Percentiles rank a stretch among this genome's conserved stretches.
These are phyloP conservation scores for Stichopus horrens DNA, from an alignment of 53 echinoderm and acorn worm species.

Conservation along the genomic window DNA sequence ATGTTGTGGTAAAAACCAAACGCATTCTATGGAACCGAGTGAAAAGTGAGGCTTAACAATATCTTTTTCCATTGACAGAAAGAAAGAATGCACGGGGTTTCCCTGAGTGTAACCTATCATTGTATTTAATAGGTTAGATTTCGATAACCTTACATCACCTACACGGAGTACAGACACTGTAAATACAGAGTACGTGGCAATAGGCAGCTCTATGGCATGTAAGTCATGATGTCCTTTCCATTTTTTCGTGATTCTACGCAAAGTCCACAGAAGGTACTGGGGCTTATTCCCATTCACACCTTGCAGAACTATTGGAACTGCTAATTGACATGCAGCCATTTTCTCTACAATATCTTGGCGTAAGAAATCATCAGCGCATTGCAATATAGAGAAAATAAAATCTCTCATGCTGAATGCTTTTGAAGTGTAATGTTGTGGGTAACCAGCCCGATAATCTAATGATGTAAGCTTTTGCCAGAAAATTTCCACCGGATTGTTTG, in stretches of 20 bases:
- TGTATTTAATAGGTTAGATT: slow-evolving; percentile 12
- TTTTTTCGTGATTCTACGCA: slow-evolving; percentile 30
- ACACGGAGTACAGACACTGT: slow-evolving; percentile 15
- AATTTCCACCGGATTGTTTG: neutral
- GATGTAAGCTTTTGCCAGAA: slow-evolving; percentile 36
- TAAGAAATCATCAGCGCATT: slow-evolving; percentile 30
- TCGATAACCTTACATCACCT: slow-evolving; percentile 16
- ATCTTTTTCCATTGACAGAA: slow-evolving; percentile 25
- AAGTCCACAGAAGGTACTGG: slow-evolving; percentile 9
- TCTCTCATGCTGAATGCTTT: slow-evolving; percentile 30
- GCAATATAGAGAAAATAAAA: slow-evolving; percentile 17
- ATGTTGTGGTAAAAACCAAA: slow-evolving; percentile 31
- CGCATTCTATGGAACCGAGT: slow-evolving; percentile 13
- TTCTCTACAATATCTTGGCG: slow-evolving; percentile 36
- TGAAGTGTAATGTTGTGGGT: slow-evolving; percentile 7
- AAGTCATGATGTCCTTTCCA: slow-evolving; percentile 24
- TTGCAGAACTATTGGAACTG: slow-evolving; percentile 20
- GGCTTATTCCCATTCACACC: neutral
- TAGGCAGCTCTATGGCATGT: neutral
- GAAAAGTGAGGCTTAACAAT: slow-evolving; percentile 24
- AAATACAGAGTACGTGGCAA: slow-evolving; percentile 4
- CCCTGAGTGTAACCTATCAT: slow-evolving; percentile 33
- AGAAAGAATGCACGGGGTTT: slow-evolving; percentile 7
- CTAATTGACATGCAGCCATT: slow-evolving; percentile 43
- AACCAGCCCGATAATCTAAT: slow-evolving; percentile 27